Evolutionary conservation across 2,797 vertebrate genomes (phyloP).

Genomic region (Micrastur ruficollis): DNA sequence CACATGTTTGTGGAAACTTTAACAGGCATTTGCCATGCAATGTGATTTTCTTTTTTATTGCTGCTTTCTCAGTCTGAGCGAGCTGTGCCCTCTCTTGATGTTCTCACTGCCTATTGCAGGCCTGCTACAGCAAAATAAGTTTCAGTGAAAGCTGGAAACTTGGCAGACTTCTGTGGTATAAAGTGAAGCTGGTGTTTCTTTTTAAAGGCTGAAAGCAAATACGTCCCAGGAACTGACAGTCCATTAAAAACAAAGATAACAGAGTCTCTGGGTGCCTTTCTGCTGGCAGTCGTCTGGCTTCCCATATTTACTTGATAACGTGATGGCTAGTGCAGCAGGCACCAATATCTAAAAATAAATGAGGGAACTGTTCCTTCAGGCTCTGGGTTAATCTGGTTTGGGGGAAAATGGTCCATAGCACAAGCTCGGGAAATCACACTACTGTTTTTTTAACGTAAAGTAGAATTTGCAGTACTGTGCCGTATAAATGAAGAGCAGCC

Average conservation of each 20-base stretch:
- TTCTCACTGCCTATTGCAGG: background rate
- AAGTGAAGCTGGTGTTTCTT: background rate
- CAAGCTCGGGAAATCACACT: background rate
- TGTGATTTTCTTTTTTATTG: background rate
- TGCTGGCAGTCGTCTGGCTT: background rate
- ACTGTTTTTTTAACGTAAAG: fast-evolving
- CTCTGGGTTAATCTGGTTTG: background rate
- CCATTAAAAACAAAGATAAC: background rate
- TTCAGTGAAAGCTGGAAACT: conserved; percentile 23
- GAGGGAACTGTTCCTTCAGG: background rate
- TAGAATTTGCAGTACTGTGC: background rate
- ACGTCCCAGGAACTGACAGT: background rate
- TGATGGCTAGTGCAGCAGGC: background rate
- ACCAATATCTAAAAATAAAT: background rate
- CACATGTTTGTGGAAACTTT: background rate
- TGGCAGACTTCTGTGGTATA: background rate
- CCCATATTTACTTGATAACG: background rate
- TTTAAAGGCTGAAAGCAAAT: conserved; percentile 27
- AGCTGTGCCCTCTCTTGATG: background rate
- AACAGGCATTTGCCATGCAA: background rate
- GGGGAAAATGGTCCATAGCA: background rate
- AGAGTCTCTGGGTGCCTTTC: background rate
- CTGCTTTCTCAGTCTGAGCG: background rate
- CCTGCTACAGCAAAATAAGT: background rate
- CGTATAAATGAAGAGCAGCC: background rate